A percentile compares a stretch with the other conserved stretches of the same genome.
Conservation (phyloP, 2,888 invertebrate species). For the Microplitis deprimator region DNA sequence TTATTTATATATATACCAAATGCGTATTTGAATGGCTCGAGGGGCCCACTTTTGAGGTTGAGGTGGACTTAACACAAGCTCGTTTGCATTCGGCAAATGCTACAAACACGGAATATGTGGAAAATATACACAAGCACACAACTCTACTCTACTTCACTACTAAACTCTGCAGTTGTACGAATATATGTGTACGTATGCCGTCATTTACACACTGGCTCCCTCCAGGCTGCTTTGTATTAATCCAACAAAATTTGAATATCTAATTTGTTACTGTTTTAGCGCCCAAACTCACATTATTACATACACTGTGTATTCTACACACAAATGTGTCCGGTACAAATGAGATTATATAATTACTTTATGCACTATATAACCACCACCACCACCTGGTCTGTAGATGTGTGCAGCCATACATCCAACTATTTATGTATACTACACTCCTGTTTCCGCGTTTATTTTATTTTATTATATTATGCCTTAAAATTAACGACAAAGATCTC, state of each 20-base stretch:
- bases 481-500: not conserved
- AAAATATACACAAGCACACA: not conserved
- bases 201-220: conserved; percentile 18
- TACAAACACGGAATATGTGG: conserved; percentile 29
- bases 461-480: not conserved
- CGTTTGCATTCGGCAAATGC: conserved; percentile 22
- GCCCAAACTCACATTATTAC: conserved; percentile 10
- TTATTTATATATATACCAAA: not conserved
- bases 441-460: not conserved
- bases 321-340: not conserved
- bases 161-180: not conserved
- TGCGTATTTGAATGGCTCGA: conserved; percentile 25
- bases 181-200: conserved; percentile 15
- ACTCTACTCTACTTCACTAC: too few species aligned
- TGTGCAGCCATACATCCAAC: not conserved
- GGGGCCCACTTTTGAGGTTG: conserved; percentile 13
- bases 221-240: conserved; percentile 21
- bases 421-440: not conserved
- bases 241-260: conserved; percentile 29
- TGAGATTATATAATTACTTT: conserved; percentile 1
- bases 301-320: not conserved
- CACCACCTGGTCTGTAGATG: too few species aligned
- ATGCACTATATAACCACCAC: not conserved
- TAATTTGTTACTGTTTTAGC: conserved; percentile 21
- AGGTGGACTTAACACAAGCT: conserved; percentile 5